phyloP scores from a whole-genome alignment of 2,113 vertebrate genomes.

The Zosterops hypoxanthus region DNA sequence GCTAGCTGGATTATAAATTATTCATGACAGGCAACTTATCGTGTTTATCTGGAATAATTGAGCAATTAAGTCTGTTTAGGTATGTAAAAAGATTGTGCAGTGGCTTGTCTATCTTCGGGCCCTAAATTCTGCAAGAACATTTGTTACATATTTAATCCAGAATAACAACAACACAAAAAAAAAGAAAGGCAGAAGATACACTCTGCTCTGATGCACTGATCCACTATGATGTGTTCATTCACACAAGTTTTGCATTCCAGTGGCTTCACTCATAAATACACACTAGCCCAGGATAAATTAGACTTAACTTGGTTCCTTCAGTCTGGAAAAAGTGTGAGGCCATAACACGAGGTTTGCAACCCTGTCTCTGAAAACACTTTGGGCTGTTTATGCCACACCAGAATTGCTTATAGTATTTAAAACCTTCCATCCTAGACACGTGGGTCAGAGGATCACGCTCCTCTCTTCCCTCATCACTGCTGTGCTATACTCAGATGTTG shows the following conservation, averaged over 20 bases:
- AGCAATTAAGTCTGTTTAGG: conserved; percentile 63
- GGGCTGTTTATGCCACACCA: neutral
- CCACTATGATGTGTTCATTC: neutral
- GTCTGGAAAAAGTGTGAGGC: neutral
- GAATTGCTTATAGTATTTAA: neutral
- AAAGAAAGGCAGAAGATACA: neutral
- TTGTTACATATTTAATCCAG: conserved; percentile 26
- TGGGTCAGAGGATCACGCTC: neutral
- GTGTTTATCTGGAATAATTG: conserved; percentile 60
- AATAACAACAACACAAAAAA: neutral
- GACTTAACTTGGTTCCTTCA: neutral
- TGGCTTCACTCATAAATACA: neutral
- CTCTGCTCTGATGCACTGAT: neutral
- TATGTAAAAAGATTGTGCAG: conserved; percentile 47
- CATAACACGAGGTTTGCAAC: neutral
- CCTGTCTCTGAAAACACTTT: neutral
- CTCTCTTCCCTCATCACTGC: neutral
- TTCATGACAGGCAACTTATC: conserved; percentile 47
- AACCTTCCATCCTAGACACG: neutral
- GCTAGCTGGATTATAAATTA: conserved; percentile 48
- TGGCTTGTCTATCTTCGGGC: conserved; percentile 45
- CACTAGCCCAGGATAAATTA: neutral
- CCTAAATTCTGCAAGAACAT: neutral
- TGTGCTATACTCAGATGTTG: neutral
- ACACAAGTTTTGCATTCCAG: neutral